phyloP scores from a whole-genome alignment of 2,113 vertebrate species.

The Xiphias gladius region DNA sequence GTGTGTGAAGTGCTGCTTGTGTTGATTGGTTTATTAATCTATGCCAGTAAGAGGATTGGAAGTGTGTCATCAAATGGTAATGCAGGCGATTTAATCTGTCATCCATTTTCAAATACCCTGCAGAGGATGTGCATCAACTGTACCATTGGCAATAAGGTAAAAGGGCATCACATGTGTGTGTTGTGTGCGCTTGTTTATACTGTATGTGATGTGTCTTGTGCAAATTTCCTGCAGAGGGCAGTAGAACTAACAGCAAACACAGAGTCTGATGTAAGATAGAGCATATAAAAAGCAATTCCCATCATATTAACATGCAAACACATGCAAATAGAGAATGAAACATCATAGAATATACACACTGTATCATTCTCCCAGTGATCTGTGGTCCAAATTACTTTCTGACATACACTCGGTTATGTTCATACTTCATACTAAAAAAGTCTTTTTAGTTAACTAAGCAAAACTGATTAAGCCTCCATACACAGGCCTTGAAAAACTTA shows the following conservation, averaged over 20 bases:
- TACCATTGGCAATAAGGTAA: neutral
- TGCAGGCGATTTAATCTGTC: conserved; percentile 62
- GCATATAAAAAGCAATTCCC: conserved; percentile 26
- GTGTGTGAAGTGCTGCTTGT: conserved; percentile 13
- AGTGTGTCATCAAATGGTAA: conserved; percentile 60
- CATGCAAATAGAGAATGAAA: conserved; percentile 11
- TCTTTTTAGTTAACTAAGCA: neutral
- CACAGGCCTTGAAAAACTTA: neutral
- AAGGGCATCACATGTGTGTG: neutral
- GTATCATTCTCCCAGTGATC: neutral
- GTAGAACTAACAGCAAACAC: conserved; percentile 38
- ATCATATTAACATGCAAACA: neutral
- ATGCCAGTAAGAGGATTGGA: conserved; percentile 8
- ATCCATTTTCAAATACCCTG: neutral
- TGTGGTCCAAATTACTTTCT: neutral
- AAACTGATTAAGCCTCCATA: neutral
- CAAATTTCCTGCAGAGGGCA: conserved; percentile 65
- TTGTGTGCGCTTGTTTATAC: neutral
- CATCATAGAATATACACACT: neutral
- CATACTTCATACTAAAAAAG: neutral
- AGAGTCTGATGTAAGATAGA: conserved; percentile 40
- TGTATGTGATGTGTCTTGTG: neutral
- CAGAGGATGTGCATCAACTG: conserved; percentile 5
- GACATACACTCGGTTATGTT: neutral
- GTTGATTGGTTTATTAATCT: conserved; percentile 46